Conservation (phyloP, 2,113 vertebrate genomes). For the Chinchilla lanigera region DNA sequence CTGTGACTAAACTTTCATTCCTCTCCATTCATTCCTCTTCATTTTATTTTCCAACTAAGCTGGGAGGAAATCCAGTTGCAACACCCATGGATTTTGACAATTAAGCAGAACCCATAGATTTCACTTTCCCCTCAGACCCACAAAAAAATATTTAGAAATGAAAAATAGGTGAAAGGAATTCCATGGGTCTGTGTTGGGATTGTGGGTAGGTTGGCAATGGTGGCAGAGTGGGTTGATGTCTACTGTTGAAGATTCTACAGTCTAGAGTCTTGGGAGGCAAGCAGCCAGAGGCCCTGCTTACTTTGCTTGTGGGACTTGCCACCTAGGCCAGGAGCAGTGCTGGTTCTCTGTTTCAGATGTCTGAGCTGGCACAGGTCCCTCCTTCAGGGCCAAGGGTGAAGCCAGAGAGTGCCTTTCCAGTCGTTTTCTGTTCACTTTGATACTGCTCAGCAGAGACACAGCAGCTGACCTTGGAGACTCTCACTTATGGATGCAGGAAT, state of each 20-base stretch:
- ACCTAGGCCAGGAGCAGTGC: accelerated
- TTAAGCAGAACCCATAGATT: neutral
- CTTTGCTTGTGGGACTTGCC: neutral
- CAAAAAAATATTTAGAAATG: neutral
- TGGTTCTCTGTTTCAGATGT: neutral
- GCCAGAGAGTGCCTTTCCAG: neutral
- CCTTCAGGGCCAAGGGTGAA: neutral
- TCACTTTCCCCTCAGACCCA: neutral
- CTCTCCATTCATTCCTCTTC: neutral
- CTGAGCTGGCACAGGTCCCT: neutral
- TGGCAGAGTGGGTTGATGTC: accelerated
- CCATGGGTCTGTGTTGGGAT: neutral
- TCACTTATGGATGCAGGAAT: neutral
- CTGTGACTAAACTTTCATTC: neutral
- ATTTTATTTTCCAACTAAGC: neutral
- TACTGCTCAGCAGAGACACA: neutral
- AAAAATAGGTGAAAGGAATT: neutral
- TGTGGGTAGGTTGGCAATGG: too few relatives aligned
- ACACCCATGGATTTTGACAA: neutral
- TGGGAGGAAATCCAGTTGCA: neutral
- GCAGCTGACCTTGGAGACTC: neutral
- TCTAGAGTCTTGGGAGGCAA: neutral
- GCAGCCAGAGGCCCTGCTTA: neutral
- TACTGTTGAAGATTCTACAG: too few relatives aligned
- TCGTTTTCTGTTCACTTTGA: neutral